phyloP scores from a whole-genome alignment of 2,888 invertebrate genomes.

The Eubasilissa splendida region DNA sequence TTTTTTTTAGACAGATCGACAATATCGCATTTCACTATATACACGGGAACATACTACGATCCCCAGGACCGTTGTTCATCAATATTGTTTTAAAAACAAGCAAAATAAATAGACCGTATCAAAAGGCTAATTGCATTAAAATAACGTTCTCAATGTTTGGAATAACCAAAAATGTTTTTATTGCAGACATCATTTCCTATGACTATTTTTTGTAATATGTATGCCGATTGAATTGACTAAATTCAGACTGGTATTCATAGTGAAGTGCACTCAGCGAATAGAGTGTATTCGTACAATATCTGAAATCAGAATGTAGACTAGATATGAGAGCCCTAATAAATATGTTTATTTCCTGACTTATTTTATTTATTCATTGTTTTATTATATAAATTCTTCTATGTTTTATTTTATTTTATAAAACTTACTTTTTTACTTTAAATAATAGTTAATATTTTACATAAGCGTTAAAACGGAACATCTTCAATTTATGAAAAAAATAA shows the following conservation, averaged over 20 bases:
- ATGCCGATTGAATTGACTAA: not conserved
- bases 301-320: not conserved
- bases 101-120: not conserved
- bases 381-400: no score
- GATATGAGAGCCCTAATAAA: no score
- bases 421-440: no score
- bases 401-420: no score
- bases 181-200: not conserved
- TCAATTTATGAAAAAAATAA: no score
- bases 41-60: not conserved
- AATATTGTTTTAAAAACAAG: not conserved
- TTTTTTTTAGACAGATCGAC: constrained; percentile 16
- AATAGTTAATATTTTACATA: no score
- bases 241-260: not conserved
- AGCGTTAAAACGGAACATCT: no score
- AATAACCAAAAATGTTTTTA: no score
- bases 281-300: not conserved
- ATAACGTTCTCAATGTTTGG: no score
- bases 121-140: not conserved
- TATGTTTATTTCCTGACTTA: no score
- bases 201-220: not conserved
- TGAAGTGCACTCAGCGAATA: constrained; percentile 11
- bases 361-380: no score
- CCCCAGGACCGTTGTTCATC: not conserved
- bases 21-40: constrained; percentile 9